A percentile compares a stretch with the other conserved stretches of the same genome.
Conservation (phyloP, 2,888 invertebrate species). For the Disparrhopalites patrizii region DNA sequence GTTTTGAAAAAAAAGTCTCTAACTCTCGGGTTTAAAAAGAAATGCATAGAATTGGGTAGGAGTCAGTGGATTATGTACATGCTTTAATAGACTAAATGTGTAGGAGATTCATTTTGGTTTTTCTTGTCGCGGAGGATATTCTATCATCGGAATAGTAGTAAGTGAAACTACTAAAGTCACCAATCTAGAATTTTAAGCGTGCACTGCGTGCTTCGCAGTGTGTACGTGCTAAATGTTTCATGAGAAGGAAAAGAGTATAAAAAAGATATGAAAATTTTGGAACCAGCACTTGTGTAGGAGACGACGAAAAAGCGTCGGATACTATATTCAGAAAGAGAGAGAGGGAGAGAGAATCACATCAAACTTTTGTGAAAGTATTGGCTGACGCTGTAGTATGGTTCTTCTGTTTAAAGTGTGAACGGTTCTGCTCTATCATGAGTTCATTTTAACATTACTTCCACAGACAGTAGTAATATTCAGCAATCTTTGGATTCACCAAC, state of each 20-base stretch:
- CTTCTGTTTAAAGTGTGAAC: not conserved
- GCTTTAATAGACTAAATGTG: too few species aligned
- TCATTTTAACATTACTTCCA: too few species aligned
- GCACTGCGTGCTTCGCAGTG: not conserved
- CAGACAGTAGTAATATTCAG: too few species aligned
- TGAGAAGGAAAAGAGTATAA: not conserved
- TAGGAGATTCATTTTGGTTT: too few species aligned
- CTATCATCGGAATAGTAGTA: too few species aligned
- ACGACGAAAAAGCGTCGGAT: not conserved
- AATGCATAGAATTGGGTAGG: too few species aligned
- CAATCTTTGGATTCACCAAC: too few species aligned
- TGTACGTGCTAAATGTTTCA: not conserved
- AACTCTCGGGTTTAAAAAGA: not conserved
- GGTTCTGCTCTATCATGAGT: conserved; percentile 4
- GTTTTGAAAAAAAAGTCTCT: not conserved
- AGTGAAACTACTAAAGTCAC: conserved; percentile 8
- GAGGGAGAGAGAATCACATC: not conserved
- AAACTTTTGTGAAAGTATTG: not conserved
- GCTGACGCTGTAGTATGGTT: not conserved
- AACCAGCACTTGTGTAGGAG: conserved; percentile 9
- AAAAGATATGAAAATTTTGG: conserved; percentile 16
- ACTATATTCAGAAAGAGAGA: conserved; percentile 3
- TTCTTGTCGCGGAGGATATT: too few species aligned
- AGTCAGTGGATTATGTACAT: too few species aligned
- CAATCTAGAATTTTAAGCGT: not conserved